phyloP scores from a whole-genome alignment of 2,888 invertebrate genomes.

The Tetanocera ferruginea region DNA sequence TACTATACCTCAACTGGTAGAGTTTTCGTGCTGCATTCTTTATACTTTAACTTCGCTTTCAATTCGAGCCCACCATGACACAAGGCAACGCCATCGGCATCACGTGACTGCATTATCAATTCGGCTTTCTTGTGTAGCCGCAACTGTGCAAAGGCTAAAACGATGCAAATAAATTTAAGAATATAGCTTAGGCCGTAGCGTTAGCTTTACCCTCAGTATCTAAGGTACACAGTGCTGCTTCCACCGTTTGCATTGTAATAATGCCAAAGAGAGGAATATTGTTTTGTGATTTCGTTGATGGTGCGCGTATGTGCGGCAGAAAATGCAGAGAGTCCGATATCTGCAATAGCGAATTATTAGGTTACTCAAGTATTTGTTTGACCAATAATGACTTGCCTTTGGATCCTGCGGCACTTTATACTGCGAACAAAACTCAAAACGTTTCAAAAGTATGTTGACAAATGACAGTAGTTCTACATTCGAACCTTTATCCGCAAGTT shows the following conservation, averaged over 20 bases:
- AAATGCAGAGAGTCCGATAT: conserved; percentile 73
- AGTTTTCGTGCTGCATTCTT: conserved; percentile 71
- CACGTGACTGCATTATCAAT: conserved; percentile 74
- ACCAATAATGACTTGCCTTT: conserved; percentile 54
- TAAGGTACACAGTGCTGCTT: conserved; percentile 74
- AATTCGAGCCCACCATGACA: conserved; percentile 79
- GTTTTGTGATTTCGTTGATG: conserved; percentile 65
- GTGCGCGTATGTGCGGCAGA: conserved; percentile 72
- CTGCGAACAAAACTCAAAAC: conserved; percentile 76
- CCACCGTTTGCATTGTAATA: conserved; percentile 76
- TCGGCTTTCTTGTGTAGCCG: conserved; percentile 76
- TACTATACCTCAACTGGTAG: conserved; percentile 70
- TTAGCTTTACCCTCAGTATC: conserved; percentile 66
- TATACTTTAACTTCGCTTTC: conserved; percentile 71
- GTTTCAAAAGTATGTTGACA: conserved; percentile 75
- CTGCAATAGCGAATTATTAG: conserved; percentile 47
- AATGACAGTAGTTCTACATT: conserved; percentile 81
- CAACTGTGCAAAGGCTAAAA: conserved; percentile 67
- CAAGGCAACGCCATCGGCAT: conserved; percentile 75
- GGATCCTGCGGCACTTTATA: conserved; percentile 71
- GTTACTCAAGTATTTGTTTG: not conserved
- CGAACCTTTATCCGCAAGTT: conserved; percentile 76
- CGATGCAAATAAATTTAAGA: not conserved
- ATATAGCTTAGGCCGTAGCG: not conserved
- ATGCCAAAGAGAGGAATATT: conserved; percentile 73